These are phyloP conservation scores for Drosophila atripex DNA, from an alignment of 2,888 invertebrate genomes.

Conservation along the genomic window DNA sequence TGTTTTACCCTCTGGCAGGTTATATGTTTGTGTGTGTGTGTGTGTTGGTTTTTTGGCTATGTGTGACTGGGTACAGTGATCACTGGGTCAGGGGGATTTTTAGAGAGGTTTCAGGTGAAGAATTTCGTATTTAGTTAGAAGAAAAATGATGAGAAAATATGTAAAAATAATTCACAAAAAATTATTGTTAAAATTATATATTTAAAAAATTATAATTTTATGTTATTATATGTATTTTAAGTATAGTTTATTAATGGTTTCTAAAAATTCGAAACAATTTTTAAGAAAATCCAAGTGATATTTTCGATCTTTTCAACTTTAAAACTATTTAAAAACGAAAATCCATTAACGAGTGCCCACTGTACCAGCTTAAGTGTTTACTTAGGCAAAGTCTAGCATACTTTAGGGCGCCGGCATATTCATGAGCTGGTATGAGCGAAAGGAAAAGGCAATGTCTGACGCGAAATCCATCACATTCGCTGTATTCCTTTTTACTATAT, in stretches of 20 bases:
- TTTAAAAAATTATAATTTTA: too few relatives aligned
- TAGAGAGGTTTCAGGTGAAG: neutral
- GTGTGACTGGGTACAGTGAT: constrained; percentile 2
- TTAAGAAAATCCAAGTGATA: too few relatives aligned
- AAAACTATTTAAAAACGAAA: too few relatives aligned
- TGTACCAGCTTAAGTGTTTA: neutral
- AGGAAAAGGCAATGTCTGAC: constrained; percentile 36
- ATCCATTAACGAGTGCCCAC: neutral
- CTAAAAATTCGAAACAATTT: too few relatives aligned
- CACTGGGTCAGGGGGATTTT: neutral
- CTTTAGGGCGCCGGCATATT: constrained; percentile 52
- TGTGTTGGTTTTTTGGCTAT: neutral
- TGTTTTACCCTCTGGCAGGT: constrained; percentile 24
- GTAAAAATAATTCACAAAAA: too few relatives aligned
- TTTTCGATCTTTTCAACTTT: too few relatives aligned
- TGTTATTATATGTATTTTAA: too few relatives aligned
- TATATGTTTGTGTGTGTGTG: constrained; percentile 4
- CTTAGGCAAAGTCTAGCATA: constrained; percentile 30
- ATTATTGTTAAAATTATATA: too few relatives aligned
- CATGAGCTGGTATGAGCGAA: constrained; percentile 46
- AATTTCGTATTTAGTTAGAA: too few relatives aligned
- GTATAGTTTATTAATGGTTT: too few relatives aligned
- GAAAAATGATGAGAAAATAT: too few relatives aligned
- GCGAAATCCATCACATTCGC: neutral
- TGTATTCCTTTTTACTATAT: neutral